Evolutionary conservation across 92 coral and sea anemone genomes (phyloP).

Genomic region (Hydrozoanthus gracilis): DNA sequence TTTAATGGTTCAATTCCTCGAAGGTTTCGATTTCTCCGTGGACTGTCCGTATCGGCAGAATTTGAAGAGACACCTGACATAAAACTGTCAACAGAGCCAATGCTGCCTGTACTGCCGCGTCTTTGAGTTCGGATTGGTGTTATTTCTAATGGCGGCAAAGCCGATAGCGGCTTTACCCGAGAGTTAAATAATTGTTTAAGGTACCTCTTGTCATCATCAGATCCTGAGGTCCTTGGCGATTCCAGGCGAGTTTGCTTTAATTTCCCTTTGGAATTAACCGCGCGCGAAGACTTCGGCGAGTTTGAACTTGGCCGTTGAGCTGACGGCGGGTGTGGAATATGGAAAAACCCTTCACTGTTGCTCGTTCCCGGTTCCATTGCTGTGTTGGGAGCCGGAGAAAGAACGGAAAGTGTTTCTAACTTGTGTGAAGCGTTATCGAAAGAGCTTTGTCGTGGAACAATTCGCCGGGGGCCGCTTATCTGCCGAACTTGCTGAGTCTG

Average conservation of each 20-base stretch:
- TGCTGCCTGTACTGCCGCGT: slow-evolving; percentile 62
- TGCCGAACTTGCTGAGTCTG: slow-evolving; percentile 35
- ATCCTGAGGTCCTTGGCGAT: slow-evolving; percentile 81
- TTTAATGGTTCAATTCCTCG: slow-evolving; percentile 74
- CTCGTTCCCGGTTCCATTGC: slow-evolving; percentile 36
- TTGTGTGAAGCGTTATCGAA: slow-evolving; percentile 60
- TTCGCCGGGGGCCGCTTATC: slow-evolving; percentile 46
- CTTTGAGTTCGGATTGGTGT: slow-evolving; percentile 48
- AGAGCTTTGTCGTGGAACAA: slow-evolving; percentile 40
- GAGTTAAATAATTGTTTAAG: slow-evolving; percentile 64
- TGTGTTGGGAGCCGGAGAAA: slow-evolving; percentile 48
- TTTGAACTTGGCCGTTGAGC: slow-evolving; percentile 60
- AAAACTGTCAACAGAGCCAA: slow-evolving; percentile 58
- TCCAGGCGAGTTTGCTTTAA: slow-evolving; percentile 72
- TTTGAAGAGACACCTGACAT: slow-evolving; percentile 46
- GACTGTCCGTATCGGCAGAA: slow-evolving; percentile 45
- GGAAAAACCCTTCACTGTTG: slow-evolving; percentile 47
- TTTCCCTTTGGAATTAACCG: slow-evolving; percentile 64
- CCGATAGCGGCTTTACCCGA: slow-evolving; percentile 53
- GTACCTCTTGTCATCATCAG: slow-evolving; percentile 72
- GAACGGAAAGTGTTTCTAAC: slow-evolving; percentile 59
- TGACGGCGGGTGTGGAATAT: slow-evolving; percentile 83
- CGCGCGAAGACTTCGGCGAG: slow-evolving; percentile 53
- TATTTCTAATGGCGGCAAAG: slow-evolving; percentile 40
- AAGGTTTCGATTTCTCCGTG: slow-evolving; percentile 63